Conservation (phyloP, 2,888 invertebrate genomes). For the Stictocephala bisonia region DNA sequence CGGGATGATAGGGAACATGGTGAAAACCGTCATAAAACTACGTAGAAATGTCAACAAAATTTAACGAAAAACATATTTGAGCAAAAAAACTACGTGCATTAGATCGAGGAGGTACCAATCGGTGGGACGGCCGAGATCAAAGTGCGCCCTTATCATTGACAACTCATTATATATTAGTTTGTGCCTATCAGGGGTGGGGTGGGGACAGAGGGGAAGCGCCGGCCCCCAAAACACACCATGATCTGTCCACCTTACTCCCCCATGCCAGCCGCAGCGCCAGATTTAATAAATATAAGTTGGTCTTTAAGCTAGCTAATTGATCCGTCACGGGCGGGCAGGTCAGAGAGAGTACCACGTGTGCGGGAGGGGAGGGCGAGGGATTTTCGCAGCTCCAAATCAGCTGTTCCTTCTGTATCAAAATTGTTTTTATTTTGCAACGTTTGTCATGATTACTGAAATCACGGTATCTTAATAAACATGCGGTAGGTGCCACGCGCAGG, state of each 20-base stretch:
- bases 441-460: no score
- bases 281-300: constrained; percentile 48
- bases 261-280: constrained; percentile 4
- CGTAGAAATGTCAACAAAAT: no score
- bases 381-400: no score
- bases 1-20: constrained; percentile 54
- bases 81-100: no score
- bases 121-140: neutral
- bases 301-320: constrained; percentile 41
- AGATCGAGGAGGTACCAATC: no score
- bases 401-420: no score
- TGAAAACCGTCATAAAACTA: constrained; percentile 24
- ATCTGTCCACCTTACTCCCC: constrained; percentile 33
- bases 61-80: no score
- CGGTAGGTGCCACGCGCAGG: no score
- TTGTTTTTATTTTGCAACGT: no score
- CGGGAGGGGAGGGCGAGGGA: no score
- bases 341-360: constrained; percentile 21
- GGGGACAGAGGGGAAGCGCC: constrained; percentile 37
- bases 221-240: no score
- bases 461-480: no score
- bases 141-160: constrained; percentile 49
- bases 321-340: constrained; percentile 38
- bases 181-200: constrained; percentile 51
- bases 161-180: constrained; percentile 58